Conservation (phyloP, 2,888 invertebrate genomes). For the Drosophila formosana region DNA sequence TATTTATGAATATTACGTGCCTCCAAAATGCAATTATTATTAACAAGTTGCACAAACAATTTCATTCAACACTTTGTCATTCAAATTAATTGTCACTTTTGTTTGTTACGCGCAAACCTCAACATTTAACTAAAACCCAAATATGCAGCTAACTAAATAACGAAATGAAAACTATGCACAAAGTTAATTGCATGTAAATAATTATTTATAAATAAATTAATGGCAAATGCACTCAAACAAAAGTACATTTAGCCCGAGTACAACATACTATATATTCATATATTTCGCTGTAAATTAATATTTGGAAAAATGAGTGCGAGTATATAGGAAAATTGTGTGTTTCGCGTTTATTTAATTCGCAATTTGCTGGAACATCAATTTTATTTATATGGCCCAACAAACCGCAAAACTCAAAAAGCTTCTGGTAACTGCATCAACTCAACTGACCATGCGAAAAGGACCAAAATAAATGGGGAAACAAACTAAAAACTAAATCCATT, state of each 20-base stretch:
- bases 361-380: conserved; percentile 34
- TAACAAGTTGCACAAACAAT: not conserved
- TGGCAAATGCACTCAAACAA: conserved; percentile 57
- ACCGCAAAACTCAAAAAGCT: conserved; percentile 53
- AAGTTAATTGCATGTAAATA: conserved; percentile 78
- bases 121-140: conserved; percentile 29
- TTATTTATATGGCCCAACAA: conserved; percentile 38
- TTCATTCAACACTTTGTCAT: conserved; percentile 30
- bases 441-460: conserved; percentile 26
- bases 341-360: conserved; percentile 44
- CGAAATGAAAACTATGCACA: conserved; percentile 47
- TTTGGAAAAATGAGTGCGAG: conserved; percentile 64
- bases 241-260: conserved; percentile 3
- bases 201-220: conserved; percentile 71
- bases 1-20: not conserved
- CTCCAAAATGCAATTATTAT: not conserved
- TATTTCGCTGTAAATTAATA: conserved; percentile 52
- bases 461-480: conserved; percentile 25
- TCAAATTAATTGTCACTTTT: conserved; percentile 53
- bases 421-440: conserved; percentile 15
- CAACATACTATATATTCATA: not conserved
- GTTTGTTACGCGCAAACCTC: conserved; percentile 26
- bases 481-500: conserved; percentile 65
- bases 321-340: conserved; percentile 44
- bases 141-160: conserved; percentile 53